These are phyloP conservation scores for Poecilia latipinna DNA, from an alignment of 2,113 vertebrate species.

Conservation along the genomic window DNA sequence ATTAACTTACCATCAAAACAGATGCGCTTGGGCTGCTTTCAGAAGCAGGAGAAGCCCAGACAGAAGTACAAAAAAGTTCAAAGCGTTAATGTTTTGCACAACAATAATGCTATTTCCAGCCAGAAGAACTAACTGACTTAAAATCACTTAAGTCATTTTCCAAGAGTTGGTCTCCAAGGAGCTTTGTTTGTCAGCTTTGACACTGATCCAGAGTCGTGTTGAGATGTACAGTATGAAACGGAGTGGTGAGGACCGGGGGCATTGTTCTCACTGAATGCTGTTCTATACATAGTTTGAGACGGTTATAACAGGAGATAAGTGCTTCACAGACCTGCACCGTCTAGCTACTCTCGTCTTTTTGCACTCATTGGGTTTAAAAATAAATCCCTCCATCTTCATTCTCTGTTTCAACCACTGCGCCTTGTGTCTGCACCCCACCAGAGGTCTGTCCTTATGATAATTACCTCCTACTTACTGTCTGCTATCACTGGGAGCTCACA, in stretches of 20 bases:
- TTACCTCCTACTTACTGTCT: constrained; percentile 55
- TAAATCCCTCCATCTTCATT: constrained; percentile 48
- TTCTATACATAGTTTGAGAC: constrained; percentile 22
- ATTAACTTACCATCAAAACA: no score
- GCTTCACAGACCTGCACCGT: constrained; percentile 55
- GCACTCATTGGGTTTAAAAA: constrained; percentile 74
- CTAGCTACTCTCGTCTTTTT: constrained; percentile 57
- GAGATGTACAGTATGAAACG: background rate
- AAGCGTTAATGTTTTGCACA: no score
- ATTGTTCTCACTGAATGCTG: constrained; percentile 23
- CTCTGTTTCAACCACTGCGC: constrained; percentile 28
- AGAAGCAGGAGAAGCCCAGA: no score
- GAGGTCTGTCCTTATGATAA: constrained; percentile 53
- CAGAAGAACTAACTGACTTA: no score
- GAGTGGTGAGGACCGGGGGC: background rate
- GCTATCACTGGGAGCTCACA: constrained; percentile 20
- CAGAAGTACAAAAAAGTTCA: no score
- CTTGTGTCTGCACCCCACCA: constrained; percentile 41
- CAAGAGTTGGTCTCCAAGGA: no score
- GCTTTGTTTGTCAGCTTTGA: no score
- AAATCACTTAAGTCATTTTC: no score
- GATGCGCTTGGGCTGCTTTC: no score
- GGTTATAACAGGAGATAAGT: constrained; percentile 57
- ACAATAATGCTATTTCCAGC: no score
- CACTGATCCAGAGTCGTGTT: no score